A percentile compares a stretch with the other conserved stretches of the same genome.
These are phyloP conservation scores for Hybos culiciformis DNA, from an alignment of 2,888 invertebrate species.

Conservation along the genomic window DNA sequence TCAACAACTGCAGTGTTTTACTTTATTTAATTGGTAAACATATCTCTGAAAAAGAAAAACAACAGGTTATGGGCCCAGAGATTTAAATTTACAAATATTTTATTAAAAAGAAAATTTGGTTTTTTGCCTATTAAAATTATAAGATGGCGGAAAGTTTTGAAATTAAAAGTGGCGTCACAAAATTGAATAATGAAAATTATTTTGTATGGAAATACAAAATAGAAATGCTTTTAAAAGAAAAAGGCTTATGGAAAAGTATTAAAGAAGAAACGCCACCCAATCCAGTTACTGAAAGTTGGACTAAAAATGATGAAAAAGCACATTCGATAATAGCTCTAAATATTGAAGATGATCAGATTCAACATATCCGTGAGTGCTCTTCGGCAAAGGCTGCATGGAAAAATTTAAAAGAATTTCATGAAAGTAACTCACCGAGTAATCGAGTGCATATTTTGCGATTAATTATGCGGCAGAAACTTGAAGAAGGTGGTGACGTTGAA, in stretches of 20 bases:
- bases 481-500: neutral
- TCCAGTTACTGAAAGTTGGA: neutral
- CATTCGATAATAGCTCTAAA: neutral
- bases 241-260: constrained; percentile 6
- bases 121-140: neutral
- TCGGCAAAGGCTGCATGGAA: neutral
- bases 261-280: neutral
- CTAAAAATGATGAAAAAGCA: neutral
- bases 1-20: too few relatives aligned
- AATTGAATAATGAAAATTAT: constrained; percentile 7
- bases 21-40: too few relatives aligned
- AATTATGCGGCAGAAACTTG: neutral
- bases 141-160: neutral
- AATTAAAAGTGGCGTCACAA: neutral
- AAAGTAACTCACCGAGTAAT: too few relatives aligned
- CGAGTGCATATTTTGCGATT: too few relatives aligned
- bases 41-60: neutral
- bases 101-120: neutral
- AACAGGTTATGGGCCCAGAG: constrained; percentile 4
- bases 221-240: constrained; percentile 7
- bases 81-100: neutral
- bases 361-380: neutral
- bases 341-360: neutral
- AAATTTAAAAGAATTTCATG: too few relatives aligned
- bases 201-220: constrained; percentile 8